Conservation (phyloP, 2,888 invertebrate genomes). For the Muscina levida region DNA sequence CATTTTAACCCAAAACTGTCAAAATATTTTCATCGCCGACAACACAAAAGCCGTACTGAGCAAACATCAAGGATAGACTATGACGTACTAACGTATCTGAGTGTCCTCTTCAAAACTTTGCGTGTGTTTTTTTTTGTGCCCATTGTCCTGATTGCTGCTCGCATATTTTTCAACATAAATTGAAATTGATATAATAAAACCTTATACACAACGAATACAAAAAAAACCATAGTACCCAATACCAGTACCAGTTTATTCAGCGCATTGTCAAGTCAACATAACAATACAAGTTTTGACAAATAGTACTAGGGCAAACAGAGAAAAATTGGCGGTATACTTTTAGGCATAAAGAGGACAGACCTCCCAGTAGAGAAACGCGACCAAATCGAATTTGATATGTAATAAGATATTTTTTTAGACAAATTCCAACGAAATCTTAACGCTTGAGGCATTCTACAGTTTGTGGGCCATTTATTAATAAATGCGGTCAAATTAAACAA, state of each 20-base stretch:
- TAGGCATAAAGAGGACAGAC: too few relatives aligned
- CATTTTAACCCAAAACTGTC: conserved; percentile 40
- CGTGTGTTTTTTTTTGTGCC: conserved; percentile 5
- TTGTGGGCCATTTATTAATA: conserved; percentile 34
- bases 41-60: conserved; percentile 5
- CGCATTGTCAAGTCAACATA: conserved; percentile 16
- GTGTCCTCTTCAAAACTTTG: not conserved
- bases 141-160: not conserved
- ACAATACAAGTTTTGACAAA: conserved; percentile 54
- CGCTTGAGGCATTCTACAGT: conserved; percentile 27
- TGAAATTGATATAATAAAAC: conserved; percentile 55
- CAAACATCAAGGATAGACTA: conserved; percentile 28
- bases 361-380: too few relatives aligned
- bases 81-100: not conserved
- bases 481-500: conserved; percentile 39
- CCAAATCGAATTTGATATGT: conserved; percentile 29
- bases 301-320: not conserved
- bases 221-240: too few relatives aligned
- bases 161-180: conserved; percentile 11
- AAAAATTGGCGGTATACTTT: too few relatives aligned
- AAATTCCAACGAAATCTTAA: conserved; percentile 21
- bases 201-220: conserved; percentile 17
- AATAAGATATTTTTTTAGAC: conserved; percentile 47
- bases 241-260: conserved; percentile 30
- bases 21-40: conserved; percentile 4